These are phyloP conservation scores for Musca domestica DNA, from an alignment of 1,140 invertebrate genomes.

Conservation along the genomic window DNA sequence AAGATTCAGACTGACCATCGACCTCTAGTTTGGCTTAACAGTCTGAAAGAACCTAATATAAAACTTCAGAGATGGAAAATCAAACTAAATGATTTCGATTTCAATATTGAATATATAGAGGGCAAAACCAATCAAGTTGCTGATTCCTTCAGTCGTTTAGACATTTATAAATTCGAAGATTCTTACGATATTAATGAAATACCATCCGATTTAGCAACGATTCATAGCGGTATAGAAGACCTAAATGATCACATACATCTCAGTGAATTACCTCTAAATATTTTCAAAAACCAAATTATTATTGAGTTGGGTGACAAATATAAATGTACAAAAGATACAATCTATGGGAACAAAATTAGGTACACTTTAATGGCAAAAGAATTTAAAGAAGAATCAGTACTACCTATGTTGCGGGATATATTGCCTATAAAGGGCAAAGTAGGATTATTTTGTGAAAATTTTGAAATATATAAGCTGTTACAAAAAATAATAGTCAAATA, in stretches of 20 bases:
- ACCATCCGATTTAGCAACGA: neutral
- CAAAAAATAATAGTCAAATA: neutral
- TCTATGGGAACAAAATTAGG: neutral
- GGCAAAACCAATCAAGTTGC: slow-evolving; percentile 16
- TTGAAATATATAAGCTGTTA: too few relatives aligned
- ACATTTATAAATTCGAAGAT: neutral
- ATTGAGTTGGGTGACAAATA: neutral
- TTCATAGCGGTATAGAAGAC: too few relatives aligned
- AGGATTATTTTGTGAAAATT: neutral
- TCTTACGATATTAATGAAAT: neutral
- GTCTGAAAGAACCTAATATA: too few relatives aligned
- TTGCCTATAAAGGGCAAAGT: neutral
- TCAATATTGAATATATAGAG: slow-evolving; percentile 40
- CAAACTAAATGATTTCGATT: slow-evolving; percentile 47
- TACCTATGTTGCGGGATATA: neutral
- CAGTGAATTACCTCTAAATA: neutral
- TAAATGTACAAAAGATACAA: neutral
- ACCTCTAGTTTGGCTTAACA: too few relatives aligned
- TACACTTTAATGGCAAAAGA: neutral
- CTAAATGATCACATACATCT: neutral
- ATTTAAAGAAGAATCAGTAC: neutral
- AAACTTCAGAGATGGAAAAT: too few relatives aligned
- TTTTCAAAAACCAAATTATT: neutral
- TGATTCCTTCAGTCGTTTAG: slow-evolving; percentile 3
- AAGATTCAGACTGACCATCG: too few relatives aligned